Percentiles rank a stretch among this genome's conserved stretches.
phyloP scores from a whole-genome alignment of 2,888 invertebrate genomes.

The Plusia festucae region DNA sequence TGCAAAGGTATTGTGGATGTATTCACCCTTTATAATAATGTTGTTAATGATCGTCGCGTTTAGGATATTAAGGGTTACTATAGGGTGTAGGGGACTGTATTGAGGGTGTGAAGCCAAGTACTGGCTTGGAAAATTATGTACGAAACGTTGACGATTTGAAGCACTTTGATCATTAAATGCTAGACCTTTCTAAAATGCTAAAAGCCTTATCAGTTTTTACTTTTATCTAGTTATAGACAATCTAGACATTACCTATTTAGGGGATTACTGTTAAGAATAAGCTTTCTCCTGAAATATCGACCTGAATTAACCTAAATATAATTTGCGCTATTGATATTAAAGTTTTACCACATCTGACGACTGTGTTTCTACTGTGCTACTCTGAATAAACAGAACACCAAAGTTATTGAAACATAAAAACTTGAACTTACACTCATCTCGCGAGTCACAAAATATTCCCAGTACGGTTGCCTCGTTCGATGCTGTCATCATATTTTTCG shows the following conservation, averaged over 20 bases:
- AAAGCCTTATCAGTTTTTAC: background rate
- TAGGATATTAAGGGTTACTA: constrained; percentile 15
- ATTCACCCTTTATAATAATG: constrained; percentile 49
- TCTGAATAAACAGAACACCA: background rate
- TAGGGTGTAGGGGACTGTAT: constrained; percentile 6
- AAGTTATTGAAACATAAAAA: constrained; percentile 4
- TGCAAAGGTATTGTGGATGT: constrained; percentile 44
- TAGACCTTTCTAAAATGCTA: background rate
- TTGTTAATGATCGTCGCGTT: constrained; percentile 43
- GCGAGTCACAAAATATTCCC: constrained; percentile 58
- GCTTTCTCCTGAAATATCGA: background rate
- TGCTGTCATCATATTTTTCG: constrained; percentile 65
- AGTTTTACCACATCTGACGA: too few species aligned
- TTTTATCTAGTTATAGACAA: too few species aligned
- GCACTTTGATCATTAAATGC: background rate
- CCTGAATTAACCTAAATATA: too few species aligned
- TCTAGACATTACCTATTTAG: too few species aligned
- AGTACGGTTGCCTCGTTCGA: constrained; percentile 47
- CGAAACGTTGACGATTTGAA: background rate
- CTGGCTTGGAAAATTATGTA: background rate
- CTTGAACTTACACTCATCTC: background rate
- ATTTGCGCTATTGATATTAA: background rate
- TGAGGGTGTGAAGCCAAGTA: constrained; percentile 15
- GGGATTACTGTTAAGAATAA: too few species aligned
- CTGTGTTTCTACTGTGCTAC: background rate